Evolutionary conservation across 2,888 invertebrate genomes (phyloP).

Genomic region (Clitarchus hookeri): DNA sequence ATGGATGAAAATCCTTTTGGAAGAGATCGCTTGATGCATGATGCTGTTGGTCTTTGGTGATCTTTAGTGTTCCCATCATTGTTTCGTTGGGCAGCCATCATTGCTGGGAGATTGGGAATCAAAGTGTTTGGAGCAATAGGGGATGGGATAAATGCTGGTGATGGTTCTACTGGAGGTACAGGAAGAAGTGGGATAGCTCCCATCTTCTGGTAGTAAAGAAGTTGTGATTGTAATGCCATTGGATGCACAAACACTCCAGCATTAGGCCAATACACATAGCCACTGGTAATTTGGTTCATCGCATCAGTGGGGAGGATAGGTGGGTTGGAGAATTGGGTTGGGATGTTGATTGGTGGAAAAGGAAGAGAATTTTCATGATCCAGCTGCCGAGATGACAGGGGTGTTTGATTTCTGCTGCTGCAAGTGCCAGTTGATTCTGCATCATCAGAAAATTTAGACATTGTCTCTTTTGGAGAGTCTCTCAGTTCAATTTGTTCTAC

Average conservation of each 20-base stretch:
- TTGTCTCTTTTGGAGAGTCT: conserved; percentile 2
- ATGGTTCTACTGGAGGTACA: conserved; percentile 30
- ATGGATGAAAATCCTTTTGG: conserved; percentile 38
- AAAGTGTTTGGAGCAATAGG: conserved; percentile 26
- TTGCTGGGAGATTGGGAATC: conserved; percentile 39
- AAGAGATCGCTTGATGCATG: conserved; percentile 29
- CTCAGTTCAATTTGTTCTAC: conserved; percentile 29
- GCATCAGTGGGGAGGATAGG: conserved; percentile 16
- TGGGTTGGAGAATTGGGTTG: not conserved
- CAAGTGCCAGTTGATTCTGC: conserved; percentile 20
- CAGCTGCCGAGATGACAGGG: not conserved
- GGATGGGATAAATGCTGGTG: conserved; percentile 25
- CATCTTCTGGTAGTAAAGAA: conserved; percentile 75
- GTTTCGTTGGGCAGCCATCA: not conserved
- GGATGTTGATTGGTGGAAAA: not conserved
- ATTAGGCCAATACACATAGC: conserved; percentile 72
- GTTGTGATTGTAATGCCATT: conserved; percentile 70
- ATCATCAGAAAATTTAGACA: conserved; percentile 21
- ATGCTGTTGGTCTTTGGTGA: conserved; percentile 7
- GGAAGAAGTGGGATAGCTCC: conserved; percentile 56
- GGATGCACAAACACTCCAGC: conserved; percentile 75
- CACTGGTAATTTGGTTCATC: conserved; percentile 31
- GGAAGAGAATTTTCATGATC: conserved; percentile 11
- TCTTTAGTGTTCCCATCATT: not conserved
- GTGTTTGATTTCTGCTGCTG: conserved; percentile 29